Evolutionary conservation across 1,140 invertebrate species (phyloP).

Genomic region (Diachasmimorpha longicaudata): DNA sequence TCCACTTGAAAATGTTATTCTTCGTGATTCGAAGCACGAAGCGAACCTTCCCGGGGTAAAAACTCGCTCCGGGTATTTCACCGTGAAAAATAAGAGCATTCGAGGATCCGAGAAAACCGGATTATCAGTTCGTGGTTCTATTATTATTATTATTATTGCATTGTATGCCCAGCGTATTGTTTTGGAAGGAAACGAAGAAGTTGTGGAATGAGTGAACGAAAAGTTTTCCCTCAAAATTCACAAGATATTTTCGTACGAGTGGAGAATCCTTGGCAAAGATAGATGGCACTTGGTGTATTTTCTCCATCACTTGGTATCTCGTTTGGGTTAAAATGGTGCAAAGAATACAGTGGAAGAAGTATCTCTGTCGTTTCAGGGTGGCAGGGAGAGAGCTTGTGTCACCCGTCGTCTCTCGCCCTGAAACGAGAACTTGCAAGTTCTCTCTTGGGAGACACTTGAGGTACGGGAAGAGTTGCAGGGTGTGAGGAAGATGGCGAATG

Average conservation of each 20-base stretch:
- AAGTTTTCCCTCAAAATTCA: conserved; percentile 40
- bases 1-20: background rate
- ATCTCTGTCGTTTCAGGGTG: conserved; percentile 18
- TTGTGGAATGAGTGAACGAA: conserved; percentile 36
- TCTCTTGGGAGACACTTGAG: conserved; percentile 22
- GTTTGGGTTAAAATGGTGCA: background rate
- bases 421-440: conserved; percentile 51
- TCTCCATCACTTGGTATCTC: conserved; percentile 39
- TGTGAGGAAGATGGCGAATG: conserved; percentile 1
- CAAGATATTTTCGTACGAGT: conserved; percentile 53
- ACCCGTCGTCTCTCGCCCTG: conserved; percentile 24
- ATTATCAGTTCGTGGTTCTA: background rate
- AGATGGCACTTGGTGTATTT: conserved; percentile 48
- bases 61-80: too few relatives aligned
- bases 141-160: background rate
- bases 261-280: conserved; percentile 39
- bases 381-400: conserved; percentile 35
- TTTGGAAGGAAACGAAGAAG: background rate
- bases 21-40: background rate
- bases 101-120: background rate
- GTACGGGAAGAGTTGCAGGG: conserved; percentile 28
- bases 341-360: background rate
- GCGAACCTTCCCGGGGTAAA: background rate
- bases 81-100: background rate
- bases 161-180: background rate